A percentile compares a stretch with the other conserved stretches of the same genome.
Conservation (phyloP, 2,113 vertebrate genomes). For the Solenodon paradoxus region DNA sequence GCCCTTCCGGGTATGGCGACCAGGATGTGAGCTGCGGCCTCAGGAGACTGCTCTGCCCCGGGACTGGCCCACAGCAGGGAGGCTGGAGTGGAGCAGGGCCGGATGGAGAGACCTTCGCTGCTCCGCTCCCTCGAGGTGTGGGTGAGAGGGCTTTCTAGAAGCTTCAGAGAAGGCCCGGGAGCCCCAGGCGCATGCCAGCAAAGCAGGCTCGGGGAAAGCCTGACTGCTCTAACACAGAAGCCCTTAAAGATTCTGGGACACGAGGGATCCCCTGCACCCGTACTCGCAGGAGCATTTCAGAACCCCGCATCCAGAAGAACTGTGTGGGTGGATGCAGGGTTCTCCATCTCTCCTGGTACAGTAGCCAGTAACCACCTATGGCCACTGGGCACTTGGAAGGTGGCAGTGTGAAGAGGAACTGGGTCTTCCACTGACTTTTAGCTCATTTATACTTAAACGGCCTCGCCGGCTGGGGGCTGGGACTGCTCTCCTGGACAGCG, state of each 20-base stretch:
- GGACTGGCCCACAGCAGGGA: not conserved
- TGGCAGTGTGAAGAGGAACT: not conserved
- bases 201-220: too few species aligned
- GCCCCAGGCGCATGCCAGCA: not conserved
- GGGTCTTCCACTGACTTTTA: not conserved
- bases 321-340: not conserved
- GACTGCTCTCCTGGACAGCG: not conserved
- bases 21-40: not conserved
- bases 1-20: not conserved
- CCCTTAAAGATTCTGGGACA: not conserved
- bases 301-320: not conserved
- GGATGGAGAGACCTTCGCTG: too few species aligned
- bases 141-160: not conserved
- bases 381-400: not conserved
- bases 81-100: not conserved
- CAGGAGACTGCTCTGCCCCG: not conserved
- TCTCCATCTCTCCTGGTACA: not conserved
- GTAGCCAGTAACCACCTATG: not conserved
- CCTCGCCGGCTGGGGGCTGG: not conserved
- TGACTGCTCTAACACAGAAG: not conserved
- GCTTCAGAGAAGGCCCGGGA: not conserved
- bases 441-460: not conserved
- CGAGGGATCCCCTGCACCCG: not conserved
- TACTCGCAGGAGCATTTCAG: not conserved
- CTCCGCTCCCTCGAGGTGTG: not conserved